Evolutionary conservation across 1,140 invertebrate species (phyloP).

Genomic region (Zaprionus ghesquierei): DNA sequence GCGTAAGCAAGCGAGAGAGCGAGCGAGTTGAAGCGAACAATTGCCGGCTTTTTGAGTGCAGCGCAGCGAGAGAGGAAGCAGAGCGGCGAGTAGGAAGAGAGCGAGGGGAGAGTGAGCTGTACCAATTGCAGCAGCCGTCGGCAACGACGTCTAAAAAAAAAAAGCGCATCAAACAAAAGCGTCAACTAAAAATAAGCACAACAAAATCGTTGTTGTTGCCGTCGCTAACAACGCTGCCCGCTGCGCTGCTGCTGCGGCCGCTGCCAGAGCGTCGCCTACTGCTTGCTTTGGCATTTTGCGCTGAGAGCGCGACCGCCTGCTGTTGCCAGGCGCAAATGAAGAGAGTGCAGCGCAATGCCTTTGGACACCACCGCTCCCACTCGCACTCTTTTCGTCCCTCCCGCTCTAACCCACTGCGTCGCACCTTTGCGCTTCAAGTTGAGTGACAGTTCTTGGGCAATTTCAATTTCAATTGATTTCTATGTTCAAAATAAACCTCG

Average conservation of each 20-base stretch:
- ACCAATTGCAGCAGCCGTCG: conserved; percentile 17
- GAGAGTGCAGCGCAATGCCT: conserved; percentile 23
- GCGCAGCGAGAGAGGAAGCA: not conserved
- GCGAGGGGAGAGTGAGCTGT: too few species aligned
- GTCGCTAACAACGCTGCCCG: not conserved
- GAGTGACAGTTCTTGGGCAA: conserved; percentile 55
- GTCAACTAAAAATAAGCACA: conserved; percentile 54
- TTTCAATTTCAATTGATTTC: conserved; percentile 75
- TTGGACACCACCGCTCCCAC: not conserved
- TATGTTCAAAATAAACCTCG: conserved; percentile 51
- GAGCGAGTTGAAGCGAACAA: conserved; percentile 26
- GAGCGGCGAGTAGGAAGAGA: too few species aligned
- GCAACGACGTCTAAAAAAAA: conserved; percentile 35
- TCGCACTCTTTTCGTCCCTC: not conserved
- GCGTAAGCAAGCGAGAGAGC: conserved; percentile 9
- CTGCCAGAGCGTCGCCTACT: too few species aligned
- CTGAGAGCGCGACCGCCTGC: not conserved
- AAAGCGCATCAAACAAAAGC: conserved; percentile 46
- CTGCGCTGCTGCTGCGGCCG: conserved; percentile 12
- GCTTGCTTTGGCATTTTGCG: conserved; percentile 27
- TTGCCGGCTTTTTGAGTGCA: conserved; percentile 53
- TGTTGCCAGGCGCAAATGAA: conserved; percentile 47
- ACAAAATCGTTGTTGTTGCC: not conserved
- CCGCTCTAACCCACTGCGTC: not conserved
- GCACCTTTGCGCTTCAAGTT: conserved; percentile 23